Evolutionary conservation across 2,113 vertebrate genomes (phyloP), one percentile per base, ranked within the genome.

Genomic region (Symphodus melops): DNA sequence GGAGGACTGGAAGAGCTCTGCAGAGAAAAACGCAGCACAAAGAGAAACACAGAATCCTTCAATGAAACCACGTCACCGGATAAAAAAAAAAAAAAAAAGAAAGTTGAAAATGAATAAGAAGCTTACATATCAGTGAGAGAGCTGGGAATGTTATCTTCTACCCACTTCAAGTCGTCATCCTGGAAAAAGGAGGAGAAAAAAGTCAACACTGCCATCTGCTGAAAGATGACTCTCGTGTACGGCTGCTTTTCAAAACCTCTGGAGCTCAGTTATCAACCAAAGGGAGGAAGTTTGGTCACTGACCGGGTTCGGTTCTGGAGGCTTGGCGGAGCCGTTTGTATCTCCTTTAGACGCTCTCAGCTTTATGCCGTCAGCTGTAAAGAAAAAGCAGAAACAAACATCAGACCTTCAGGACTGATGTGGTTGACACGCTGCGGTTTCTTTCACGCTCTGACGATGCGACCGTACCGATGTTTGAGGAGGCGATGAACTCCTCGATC

Each of bases 341-440:
- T 95, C 93, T 0, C 21, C 87, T 90, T 96, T 96, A 53, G 93
- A 71, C 56, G 86, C 58, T 89, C 95, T 95, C 74, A 95, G 78
- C 88, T 96, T 97, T 75, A 97, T 95, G n/a, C 96, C 96, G 58
- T 96, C 95, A 63, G 94, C 95, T 96, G 77, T 77, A 64, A 68
- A 70, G 23, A 58, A 55, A 71, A 11, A 64, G 33, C 3, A 41
- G 39, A 41, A 41, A 57, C 9, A 54, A 4, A 17, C 17, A 48
- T 19, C 11, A 28, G 7, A 1, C 13, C 17, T 28, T 28, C 0
- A 51, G 0, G 5, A 33, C 2, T 19, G 2, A n/a, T n/a, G n/a
- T n/a, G n/a, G n/a, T n/a, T n/a, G n/a, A 57, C 0, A 62, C 2
- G 41, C n/a, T 20, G 1, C 3, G 23, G 14, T 1, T 16, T 5